phyloP scores from a whole-genome alignment of 2,888 invertebrate species.

The Neoscelio sp. region DNA sequence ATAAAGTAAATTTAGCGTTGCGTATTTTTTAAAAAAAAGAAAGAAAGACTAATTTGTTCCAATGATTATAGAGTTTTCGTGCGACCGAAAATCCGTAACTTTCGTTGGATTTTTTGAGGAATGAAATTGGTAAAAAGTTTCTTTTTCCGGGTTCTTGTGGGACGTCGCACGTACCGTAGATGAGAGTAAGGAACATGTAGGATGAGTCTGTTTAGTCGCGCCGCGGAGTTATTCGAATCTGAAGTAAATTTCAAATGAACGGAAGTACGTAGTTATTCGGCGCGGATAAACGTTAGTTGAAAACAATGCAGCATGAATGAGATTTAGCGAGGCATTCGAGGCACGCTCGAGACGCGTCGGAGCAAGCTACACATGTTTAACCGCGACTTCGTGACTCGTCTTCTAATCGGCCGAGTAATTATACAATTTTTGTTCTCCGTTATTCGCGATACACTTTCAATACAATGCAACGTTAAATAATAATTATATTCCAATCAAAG shows the following conservation, averaged over 20 bases:
- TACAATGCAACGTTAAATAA: too few relatives aligned
- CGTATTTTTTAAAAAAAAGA: too few relatives aligned
- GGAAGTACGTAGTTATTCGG: constrained; percentile 40
- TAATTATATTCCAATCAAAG: too few relatives aligned
- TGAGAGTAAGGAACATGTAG: constrained; percentile 3
- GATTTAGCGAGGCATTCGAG: constrained; percentile 68
- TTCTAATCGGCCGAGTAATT: constrained; percentile 70
- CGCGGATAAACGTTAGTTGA: constrained; percentile 30
- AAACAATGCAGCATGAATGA: constrained; percentile 55
- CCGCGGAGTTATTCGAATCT: constrained; percentile 4
- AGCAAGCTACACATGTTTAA: constrained; percentile 73
- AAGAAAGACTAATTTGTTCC: too few relatives aligned
- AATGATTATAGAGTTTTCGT: too few relatives aligned
- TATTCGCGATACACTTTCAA: too few relatives aligned
- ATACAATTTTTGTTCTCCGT: constrained; percentile 44
- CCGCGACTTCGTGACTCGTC: constrained; percentile 75
- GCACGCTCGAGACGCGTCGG: constrained; percentile 75
- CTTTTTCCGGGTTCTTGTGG: constrained; percentile 34
- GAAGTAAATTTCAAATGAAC: constrained; percentile 44
- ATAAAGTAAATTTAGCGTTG: too few relatives aligned
- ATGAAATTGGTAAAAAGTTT: constrained; percentile 2
- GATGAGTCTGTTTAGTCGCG: background rate
- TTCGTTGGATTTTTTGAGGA: too few relatives aligned
- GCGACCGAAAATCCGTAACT: too few relatives aligned
- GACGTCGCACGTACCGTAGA: constrained; percentile 8